Percentiles rank a stretch among this genome's conserved stretches.
Conservation (phyloP, 2,888 invertebrate genomes). For the Pheosia gnoma region DNA sequence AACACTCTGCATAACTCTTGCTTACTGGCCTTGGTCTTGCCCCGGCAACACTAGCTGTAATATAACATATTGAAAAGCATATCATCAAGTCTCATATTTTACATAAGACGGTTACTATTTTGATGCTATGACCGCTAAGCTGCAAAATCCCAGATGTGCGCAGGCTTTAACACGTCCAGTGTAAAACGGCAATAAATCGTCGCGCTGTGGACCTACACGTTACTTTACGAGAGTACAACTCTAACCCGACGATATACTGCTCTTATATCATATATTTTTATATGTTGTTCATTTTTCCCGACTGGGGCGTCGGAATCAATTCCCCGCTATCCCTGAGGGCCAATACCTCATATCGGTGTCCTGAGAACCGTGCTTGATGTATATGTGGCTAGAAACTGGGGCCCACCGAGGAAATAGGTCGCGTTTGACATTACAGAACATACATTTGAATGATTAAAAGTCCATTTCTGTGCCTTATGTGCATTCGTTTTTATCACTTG, state of each 20-base stretch:
- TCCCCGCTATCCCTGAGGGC: conserved; percentile 47
- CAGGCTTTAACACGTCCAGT: conserved; percentile 37
- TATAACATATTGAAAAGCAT: too few species aligned
- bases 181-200: conserved; percentile 48
- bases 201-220: conserved; percentile 21
- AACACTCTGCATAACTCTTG: too few species aligned
- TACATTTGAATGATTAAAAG: not conserved
- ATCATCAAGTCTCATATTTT: too few species aligned
- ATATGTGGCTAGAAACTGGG: conserved; percentile 31
- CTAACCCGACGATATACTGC: conserved; percentile 32
- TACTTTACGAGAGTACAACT: conserved; percentile 37
- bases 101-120: not conserved
- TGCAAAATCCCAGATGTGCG: not conserved
- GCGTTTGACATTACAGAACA: conserved; percentile 5
- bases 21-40: too few species aligned
- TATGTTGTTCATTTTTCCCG: conserved; percentile 50
- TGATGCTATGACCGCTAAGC: not conserved
- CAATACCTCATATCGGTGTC: conserved; percentile 56
- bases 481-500: too few species aligned
- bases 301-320: conserved; percentile 53
- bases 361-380: conserved; percentile 38
- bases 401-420: conserved; percentile 22
- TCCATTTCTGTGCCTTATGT: not conserved
- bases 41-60: too few species aligned
- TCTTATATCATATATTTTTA: conserved; percentile 31